Percentiles rank a stretch among this genome's conserved stretches.
These are phyloP conservation scores for Varanus komodoensis DNA, from an alignment of 2,113 vertebrate genomes.

Conservation along the genomic window DNA sequence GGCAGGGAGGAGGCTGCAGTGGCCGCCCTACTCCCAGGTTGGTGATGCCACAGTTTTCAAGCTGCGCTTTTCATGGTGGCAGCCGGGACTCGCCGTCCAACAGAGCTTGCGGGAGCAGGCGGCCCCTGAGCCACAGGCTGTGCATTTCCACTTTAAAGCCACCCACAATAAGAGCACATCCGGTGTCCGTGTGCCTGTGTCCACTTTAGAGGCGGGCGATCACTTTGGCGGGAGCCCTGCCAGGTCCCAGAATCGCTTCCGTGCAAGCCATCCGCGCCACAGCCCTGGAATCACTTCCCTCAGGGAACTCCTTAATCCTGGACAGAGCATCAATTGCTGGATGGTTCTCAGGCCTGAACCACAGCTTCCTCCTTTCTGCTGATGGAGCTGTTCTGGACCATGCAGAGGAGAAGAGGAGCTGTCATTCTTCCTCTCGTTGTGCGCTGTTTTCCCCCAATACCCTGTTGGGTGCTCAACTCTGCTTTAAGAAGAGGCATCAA, in stretches of 20 bases:
- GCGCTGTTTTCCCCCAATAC: too few species aligned
- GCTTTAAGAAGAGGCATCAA: neutral
- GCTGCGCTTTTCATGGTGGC: too few species aligned
- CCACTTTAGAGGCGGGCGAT: too few species aligned
- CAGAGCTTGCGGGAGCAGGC: too few species aligned
- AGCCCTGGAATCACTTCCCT: neutral
- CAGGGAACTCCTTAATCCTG: neutral
- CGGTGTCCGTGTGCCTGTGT: neutral
- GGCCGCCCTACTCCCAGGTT: too few species aligned
- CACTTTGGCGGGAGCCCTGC: too few species aligned
- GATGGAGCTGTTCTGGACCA: neutral
- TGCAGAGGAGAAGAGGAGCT: neutral
- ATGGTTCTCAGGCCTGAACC: neutral
- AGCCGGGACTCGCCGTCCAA: too few species aligned
- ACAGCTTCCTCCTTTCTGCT: neutral
- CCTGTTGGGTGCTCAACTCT: neutral
- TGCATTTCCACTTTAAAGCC: neutral
- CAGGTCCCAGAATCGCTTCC: too few species aligned
- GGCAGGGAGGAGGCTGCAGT: too few species aligned
- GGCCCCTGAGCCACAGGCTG: too few species aligned
- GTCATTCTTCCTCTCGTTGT: neutral
- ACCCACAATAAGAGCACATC: neutral
- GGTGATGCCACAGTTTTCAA: too few species aligned
- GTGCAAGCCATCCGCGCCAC: too few species aligned
- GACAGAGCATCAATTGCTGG: neutral